phyloP scores from a whole-genome alignment of 1,140 invertebrate genomes.

The Planococcus citri region DNA sequence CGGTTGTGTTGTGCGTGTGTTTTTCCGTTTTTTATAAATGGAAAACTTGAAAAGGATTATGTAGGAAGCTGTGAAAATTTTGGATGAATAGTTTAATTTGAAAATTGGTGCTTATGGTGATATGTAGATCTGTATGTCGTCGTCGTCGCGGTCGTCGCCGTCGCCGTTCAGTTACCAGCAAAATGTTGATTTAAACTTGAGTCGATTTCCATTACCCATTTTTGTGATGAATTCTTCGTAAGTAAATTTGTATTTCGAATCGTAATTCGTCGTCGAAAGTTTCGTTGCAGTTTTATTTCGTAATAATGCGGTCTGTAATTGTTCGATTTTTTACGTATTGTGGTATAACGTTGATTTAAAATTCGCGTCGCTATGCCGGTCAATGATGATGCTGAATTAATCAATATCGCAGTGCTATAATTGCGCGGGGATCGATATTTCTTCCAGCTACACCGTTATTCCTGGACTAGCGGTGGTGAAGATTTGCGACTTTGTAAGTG shows the following conservation, averaged over 20 bases:
- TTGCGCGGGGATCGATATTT: not conserved
- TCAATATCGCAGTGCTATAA: not conserved
- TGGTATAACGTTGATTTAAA: not conserved
- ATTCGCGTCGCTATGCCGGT: not conserved
- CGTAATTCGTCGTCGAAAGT: too few species aligned
- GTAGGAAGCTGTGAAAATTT: not conserved
- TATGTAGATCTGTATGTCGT: not conserved
- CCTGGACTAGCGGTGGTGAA: too few species aligned
- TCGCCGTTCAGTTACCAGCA: not conserved
- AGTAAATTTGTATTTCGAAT: not conserved
- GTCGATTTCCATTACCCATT: not conserved
- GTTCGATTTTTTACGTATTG: not conserved
- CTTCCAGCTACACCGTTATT: not conserved
- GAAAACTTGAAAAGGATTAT: not conserved
- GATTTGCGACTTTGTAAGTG: too few species aligned
- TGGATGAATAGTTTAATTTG: not conserved
- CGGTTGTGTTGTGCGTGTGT: not conserved
- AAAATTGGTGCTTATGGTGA: not conserved
- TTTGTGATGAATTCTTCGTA: not conserved
- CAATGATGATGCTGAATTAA: not conserved
- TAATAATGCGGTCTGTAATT: not conserved
- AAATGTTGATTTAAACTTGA: not conserved
- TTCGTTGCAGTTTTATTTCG: not conserved
- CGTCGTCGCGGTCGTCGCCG: conserved; percentile 3
- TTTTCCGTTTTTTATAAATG: not conserved